A percentile compares a stretch with the other conserved stretches of the same genome.
phyloP scores from a whole-genome alignment of 1,140 invertebrate genomes.

The Drosophila azteca region DNA sequence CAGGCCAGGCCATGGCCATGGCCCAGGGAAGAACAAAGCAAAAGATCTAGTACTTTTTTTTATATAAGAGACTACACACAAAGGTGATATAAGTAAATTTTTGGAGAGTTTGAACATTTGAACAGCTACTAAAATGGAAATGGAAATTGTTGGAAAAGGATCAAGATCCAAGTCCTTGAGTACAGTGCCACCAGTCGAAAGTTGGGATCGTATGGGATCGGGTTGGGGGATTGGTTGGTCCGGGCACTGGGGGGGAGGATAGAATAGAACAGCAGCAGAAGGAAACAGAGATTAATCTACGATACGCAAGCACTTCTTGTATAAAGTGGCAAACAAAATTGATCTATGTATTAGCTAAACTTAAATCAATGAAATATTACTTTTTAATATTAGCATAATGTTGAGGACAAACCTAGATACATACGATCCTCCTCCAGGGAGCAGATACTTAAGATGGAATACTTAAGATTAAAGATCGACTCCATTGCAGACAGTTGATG shows the following conservation, averaged over 20 bases:
- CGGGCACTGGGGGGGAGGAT: conserved; percentile 36
- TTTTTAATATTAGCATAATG: conserved; percentile 74
- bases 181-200: too few relatives aligned
- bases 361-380: conserved; percentile 70
- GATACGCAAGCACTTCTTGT: conserved; percentile 66
- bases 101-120: conserved; percentile 39
- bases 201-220: too few relatives aligned
- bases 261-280: conserved; percentile 35
- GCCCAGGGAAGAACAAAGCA: conserved; percentile 18
- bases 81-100: conserved; percentile 48
- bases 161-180: background rate
- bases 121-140: conserved; percentile 27
- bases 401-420: conserved; percentile 55
- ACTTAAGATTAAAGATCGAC: conserved; percentile 39
- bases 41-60: conserved; percentile 48
- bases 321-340: conserved; percentile 65
- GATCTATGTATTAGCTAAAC: conserved; percentile 77
- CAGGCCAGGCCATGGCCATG: conserved; percentile 22
- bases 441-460: conserved; percentile 31
- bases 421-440: conserved; percentile 37
- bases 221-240: conserved; percentile 9
- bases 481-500: conserved; percentile 27
- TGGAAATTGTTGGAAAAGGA: conserved; percentile 35
- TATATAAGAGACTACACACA: conserved; percentile 49
- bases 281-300: conserved; percentile 33